Base-by-base conservation (phyloP, 2,888 invertebrate genomes). In the Parascotia fuliginaria region DNA sequence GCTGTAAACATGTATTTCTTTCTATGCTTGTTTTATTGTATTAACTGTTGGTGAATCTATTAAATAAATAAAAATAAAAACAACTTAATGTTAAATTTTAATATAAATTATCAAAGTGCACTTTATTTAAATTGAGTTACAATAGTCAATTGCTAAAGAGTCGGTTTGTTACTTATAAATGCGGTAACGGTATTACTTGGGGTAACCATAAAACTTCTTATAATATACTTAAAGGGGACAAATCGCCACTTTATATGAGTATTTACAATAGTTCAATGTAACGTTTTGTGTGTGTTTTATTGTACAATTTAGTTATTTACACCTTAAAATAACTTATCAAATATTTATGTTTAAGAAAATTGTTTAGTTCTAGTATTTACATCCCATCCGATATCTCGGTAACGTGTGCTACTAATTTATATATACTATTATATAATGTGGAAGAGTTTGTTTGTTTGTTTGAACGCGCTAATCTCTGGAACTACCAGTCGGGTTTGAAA, bases 151-250 rank as follows among this genome's bases (percentile, higher is more conserved):
- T 34, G 36, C 37, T 14, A 36, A 28, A 34, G 42, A 29, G 14
- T 28, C 11, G 27, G 43, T 33, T 33, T 42, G 41, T 38, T 31
- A 42, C 29, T 42, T 11, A 42, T 47, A 53, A 51, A 51, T 40
- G 33, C 12, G 29, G 28, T 54, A 69, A 66, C 66, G 66, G 70
- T 51, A 56, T 41, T 33, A 34, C 42, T 13, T 48, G 53, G 54
- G 51, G 63, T 46, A 41, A 38, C 54, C 49, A 65, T 66, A 62
- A 69, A 66, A 59, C 47, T 33, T 29, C 44, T 48, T 49, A 42
- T 69, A 54, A 50, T 37, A 43, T n/a, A n/a, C n/a, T n/a, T n/a
- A n/a, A 69, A 61, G 54, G 45, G 66, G 53, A 58, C 51, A 31
- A 19, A 33, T 39, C 27, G 15, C 5, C 46, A 49, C 24, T 55